Evolutionary conservation across 1,140 invertebrate species (phyloP).

Genomic region (Cardiocondyla obscurior): DNA sequence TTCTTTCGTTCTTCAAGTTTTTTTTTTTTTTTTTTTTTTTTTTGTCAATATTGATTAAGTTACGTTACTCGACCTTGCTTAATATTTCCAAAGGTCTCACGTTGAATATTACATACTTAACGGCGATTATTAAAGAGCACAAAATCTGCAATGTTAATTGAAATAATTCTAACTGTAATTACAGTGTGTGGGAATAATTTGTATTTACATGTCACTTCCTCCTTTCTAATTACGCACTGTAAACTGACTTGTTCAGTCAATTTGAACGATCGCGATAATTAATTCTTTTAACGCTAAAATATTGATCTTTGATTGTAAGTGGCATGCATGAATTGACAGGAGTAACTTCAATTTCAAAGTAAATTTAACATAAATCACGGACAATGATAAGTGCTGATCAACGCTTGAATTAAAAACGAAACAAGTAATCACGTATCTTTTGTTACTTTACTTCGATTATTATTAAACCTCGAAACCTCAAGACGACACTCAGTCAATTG

Average conservation of each 20-base stretch:
- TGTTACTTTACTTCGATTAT: neutral
- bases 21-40: neutral
- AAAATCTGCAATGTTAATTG: constrained; percentile 26
- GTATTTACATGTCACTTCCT: neutral
- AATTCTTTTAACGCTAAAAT: constrained; percentile 6
- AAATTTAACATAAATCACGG: too few relatives aligned
- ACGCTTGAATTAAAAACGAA: neutral
- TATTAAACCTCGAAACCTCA: neutral
- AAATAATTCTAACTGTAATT: constrained; percentile 13
- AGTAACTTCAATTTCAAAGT: too few relatives aligned
- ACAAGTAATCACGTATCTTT: too few relatives aligned
- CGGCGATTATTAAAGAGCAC: neutral
- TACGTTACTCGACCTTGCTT: neutral
- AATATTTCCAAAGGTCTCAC: neutral
- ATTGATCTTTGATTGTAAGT: neutral
- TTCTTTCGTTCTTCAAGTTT: neutral
- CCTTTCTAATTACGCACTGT: neutral
- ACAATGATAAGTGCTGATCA: neutral
- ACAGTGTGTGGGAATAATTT: neutral
- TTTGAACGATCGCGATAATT: neutral
- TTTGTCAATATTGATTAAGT: neutral
- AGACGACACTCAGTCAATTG: neutral
- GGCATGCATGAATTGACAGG: neutral
- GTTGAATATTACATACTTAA: neutral
- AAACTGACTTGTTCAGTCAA: neutral